These are phyloP conservation scores for Aphis gossypii DNA, from an alignment of 1,140 invertebrate genomes.

Conservation along the genomic window DNA sequence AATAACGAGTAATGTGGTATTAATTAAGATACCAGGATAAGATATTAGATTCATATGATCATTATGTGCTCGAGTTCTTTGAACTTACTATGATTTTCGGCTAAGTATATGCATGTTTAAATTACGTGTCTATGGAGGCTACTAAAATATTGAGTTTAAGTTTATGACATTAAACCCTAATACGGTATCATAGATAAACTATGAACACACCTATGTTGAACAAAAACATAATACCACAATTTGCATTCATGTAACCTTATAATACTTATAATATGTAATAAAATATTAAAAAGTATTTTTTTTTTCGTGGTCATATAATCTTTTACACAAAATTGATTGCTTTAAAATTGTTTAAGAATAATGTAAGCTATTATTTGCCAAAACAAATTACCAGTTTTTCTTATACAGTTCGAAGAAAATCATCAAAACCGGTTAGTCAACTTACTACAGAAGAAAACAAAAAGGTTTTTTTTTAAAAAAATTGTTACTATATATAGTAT, in stretches of 20 bases:
- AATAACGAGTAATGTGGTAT: not conserved
- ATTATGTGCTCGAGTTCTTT: constrained; percentile 4
- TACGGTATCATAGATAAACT: not conserved
- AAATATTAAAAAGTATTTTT: not conserved
- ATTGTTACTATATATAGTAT: not conserved
- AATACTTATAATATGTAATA: not conserved
- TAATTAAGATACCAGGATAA: not conserved
- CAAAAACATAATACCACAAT: not conserved
- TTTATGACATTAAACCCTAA: not conserved
- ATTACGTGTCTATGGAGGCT: not conserved
- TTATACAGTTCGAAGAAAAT: constrained; percentile 1
- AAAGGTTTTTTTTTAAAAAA: not conserved
- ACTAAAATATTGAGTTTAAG: not conserved
- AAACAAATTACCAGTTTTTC: not conserved
- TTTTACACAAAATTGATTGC: not conserved
- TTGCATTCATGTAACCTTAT: not conserved
- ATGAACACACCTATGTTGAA: not conserved
- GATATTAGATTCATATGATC: constrained; percentile 12
- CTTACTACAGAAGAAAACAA: not conserved
- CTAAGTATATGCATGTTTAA: not conserved
- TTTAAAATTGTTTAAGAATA: not conserved
- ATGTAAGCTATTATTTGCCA: not conserved
- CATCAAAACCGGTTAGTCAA: constrained; percentile 15
- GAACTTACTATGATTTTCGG: not conserved
- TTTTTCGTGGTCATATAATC: not conserved